Conservation (phyloP, 2,797 vertebrate species). For the Phoebastria nigripes region DNA sequence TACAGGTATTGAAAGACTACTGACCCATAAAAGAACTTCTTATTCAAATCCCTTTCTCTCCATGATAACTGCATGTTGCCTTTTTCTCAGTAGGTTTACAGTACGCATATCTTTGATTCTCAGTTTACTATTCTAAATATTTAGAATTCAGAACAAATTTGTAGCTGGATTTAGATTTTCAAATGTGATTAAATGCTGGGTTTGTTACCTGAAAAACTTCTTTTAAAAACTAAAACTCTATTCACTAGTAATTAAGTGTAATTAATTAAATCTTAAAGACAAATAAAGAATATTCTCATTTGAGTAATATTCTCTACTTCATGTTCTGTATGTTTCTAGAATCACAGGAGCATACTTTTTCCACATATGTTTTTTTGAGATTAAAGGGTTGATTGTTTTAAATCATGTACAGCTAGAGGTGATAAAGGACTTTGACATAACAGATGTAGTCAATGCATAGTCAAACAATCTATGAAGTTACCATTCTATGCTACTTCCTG, state of each 20-base stretch:
- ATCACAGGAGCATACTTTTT: not conserved
- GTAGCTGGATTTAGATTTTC: not conserved
- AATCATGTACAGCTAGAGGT: not conserved
- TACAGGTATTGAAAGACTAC: not conserved
- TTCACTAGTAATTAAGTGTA: not conserved
- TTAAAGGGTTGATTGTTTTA: not conserved
- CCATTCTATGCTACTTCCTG: not conserved
- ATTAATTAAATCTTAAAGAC: not conserved
- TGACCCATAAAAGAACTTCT: not conserved
- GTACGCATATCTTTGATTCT: not conserved
- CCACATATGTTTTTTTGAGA: not conserved
- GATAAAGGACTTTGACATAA: constrained; percentile 5
- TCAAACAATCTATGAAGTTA: not conserved
- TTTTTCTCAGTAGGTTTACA: not conserved
- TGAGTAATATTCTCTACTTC: not conserved
- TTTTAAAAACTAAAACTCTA: not conserved
- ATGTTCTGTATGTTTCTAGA: not conserved
- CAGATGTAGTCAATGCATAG: not conserved
- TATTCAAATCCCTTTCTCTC: not conserved
- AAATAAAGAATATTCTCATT: not conserved
- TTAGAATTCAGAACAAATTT: not conserved
- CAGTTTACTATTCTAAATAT: not conserved
- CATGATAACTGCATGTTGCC: not conserved
- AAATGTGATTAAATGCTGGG: not conserved
- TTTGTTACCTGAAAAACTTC: not conserved